Base-by-base conservation (phyloP, 2,797 vertebrate species). In the Oceanodroma leucorhoa region DNA sequence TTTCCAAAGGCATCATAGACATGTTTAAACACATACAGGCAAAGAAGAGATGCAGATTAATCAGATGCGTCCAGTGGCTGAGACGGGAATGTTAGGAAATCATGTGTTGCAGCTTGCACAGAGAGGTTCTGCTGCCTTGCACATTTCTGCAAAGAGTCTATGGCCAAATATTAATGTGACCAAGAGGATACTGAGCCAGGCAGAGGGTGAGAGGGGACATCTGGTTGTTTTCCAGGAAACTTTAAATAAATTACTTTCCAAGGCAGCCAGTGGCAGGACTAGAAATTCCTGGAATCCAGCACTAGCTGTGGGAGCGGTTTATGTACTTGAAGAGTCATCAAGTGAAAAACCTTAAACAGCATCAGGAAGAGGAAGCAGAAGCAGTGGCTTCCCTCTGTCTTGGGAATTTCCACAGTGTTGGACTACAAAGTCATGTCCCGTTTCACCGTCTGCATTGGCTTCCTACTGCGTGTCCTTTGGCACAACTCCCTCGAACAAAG, bases 341-440 rank as follows among this genome's bases (percentile, higher is more conserved):
- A 79, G 22, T 43, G 41, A 67, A 65, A 87, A 88, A 75, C 12
- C 5, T 71, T 50, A 48, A 62, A 23, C 29, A 41, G 3, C 10
- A n/a, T 58, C 58, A 86, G 30, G 43, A 92, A 69, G 66, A 87
- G 46, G 61, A 96, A 94, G 85, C 66, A 91, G 83, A 96, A 93
- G 38, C 32, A 65, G 90, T 54, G 54, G 41, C 7, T 60, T 91
- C 41, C 24, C 40, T 26, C 38, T 2, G 2, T 27, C 57, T 65
- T 38, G 73, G 80, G 88, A 93, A 87, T 93, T 95, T 91, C 93
- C 93, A n/a, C 21, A 23, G n/a, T 55, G 4, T 19, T 72, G 36
- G 73, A 11, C 58, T 90, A 38, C 46, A 61, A 78, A 58, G n/a
- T 38, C 65, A 64, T 41, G 41, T 64, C 30, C 6, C 4, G 0